Evolutionary conservation across 2,888 invertebrate species (phyloP).

Genomic region (Stenolophus ochropezus): DNA sequence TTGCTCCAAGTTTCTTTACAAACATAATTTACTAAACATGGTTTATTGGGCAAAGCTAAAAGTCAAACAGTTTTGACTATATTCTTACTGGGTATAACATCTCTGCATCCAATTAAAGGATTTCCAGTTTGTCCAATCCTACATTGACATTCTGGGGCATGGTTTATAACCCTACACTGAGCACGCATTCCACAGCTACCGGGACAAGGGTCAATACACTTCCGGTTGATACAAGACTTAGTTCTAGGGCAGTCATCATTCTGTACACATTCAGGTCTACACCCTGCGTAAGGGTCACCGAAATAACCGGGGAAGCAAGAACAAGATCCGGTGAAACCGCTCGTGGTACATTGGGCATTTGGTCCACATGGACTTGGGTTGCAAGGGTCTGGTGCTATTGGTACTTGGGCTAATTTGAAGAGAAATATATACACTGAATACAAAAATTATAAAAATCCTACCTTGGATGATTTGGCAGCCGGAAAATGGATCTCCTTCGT

Average conservation of each 20-base stretch:
- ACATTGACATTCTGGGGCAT: slow-evolving; percentile 86
- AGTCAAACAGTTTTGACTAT: too few relatives aligned
- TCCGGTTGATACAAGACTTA: slow-evolving; percentile 85
- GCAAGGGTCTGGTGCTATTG: slow-evolving; percentile 82
- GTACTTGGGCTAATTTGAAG: slow-evolving; percentile 69
- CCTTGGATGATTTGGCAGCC: slow-evolving; percentile 79
- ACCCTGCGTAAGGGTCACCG: slow-evolving; percentile 86
- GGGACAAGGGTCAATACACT: slow-evolving; percentile 86
- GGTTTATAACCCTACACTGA: slow-evolving; percentile 84
- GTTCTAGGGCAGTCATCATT: slow-evolving; percentile 84
- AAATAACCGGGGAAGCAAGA: slow-evolving; percentile 83
- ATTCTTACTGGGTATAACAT: slow-evolving; percentile 69
- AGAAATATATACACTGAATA: background rate
- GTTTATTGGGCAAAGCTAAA: too few relatives aligned
- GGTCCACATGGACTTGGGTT: slow-evolving; percentile 87
- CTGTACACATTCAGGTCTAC: slow-evolving; percentile 87
- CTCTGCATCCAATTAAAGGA: slow-evolving; percentile 79
- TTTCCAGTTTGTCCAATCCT: slow-evolving; percentile 83
- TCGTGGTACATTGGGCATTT: slow-evolving; percentile 85
- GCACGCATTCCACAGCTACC: slow-evolving; percentile 87
- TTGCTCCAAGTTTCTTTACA: too few relatives aligned
- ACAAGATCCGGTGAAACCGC: slow-evolving; percentile 85
- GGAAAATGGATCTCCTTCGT: slow-evolving; percentile 86
- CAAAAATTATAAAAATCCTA: slow-evolving; percentile 65
- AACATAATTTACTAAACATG: too few relatives aligned